These are phyloP conservation scores for Lochmaea capreae DNA, from an alignment of 2,888 invertebrate genomes.

Conservation along the genomic window DNA sequence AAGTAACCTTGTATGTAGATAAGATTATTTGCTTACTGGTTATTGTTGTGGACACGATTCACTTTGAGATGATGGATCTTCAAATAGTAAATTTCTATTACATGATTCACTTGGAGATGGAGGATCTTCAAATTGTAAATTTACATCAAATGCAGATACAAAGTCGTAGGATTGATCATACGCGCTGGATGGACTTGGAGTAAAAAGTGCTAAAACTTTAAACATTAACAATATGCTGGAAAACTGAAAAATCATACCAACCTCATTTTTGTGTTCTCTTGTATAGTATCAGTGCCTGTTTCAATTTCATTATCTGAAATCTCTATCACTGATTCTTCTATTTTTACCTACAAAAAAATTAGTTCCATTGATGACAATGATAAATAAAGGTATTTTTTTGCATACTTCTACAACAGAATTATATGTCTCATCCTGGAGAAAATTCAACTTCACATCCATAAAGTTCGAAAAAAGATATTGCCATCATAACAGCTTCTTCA, in stretches of 20 bases:
- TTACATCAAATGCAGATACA: not conserved
- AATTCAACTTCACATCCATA: not conserved
- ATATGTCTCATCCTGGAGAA: not conserved
- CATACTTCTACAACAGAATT: not conserved
- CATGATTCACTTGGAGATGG: too few relatives aligned
- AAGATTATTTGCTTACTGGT: not conserved
- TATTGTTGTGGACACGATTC: too few relatives aligned
- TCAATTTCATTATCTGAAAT: not conserved
- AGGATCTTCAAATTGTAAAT: too few relatives aligned
- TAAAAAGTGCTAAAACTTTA: not conserved
- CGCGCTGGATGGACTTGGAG: not conserved
- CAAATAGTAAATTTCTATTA: too few relatives aligned
- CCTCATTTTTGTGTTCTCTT: not conserved
- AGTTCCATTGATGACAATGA: too few relatives aligned
- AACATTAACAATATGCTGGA: not conserved
- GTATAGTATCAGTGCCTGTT: not conserved
- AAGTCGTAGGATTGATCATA: not conserved
- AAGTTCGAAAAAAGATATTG: not conserved
- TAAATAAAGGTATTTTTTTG: not conserved
- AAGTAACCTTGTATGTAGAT: not conserved
- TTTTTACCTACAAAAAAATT: constrained; percentile 3
- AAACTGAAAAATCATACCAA: not conserved
- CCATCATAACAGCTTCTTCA: not conserved
- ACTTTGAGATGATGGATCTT: too few relatives aligned
- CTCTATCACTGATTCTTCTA: not conserved